Base-by-base conservation (phyloP, 1,140 invertebrate species). In the Drosophila paulistorum region DNA sequence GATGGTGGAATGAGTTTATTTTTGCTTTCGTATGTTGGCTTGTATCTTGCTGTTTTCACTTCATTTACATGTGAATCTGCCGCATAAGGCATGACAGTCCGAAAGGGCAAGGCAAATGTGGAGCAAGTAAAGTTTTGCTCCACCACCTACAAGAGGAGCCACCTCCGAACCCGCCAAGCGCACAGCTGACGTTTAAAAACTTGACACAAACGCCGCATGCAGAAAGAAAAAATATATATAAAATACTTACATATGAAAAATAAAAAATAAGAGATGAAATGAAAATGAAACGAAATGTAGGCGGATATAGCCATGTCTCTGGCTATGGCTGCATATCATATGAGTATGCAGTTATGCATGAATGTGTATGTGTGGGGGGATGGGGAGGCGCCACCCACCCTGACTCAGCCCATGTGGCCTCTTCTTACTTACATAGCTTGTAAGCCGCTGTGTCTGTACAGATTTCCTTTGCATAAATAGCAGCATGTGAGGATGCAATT, bases 381-480 rank as follows among this genome's bases (percentile, higher is more conserved):
- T 4, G 4, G 11, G 17, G 17, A 51, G 14, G 17, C 17, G 13
- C 7, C n/a, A 42, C 4, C 14, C 7, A 30, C 17, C 14, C 6
- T 30, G 30, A 30, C 6, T 30, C 42, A 51, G 4, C 17, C 9
- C 7, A 23, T 11, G 14, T 7, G 20, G 7, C 45, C 45, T 5
- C 17, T 48, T 14, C 45, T 14, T 48, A 17, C 45, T 14, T 48
- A 17, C 17, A 51, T 39, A 42, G 14, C 64, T 67, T 78, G 79
- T 82, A 82, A 82, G 79, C 75, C 51, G 58, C 76, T 76, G 55
- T 79, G 71, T 82, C 76, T 83, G 80, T 74, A 75, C 75, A 72
- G 80, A 83, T 72, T 84, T 84, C 80, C 77, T 84, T n/a, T 84
- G 81, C 74, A 84, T 84, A 84, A 84, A 84, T 84, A 84, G 77